Evolutionary conservation across 2,888 invertebrate genomes (phyloP).

Genomic region (Drosophila paranaensis): DNA sequence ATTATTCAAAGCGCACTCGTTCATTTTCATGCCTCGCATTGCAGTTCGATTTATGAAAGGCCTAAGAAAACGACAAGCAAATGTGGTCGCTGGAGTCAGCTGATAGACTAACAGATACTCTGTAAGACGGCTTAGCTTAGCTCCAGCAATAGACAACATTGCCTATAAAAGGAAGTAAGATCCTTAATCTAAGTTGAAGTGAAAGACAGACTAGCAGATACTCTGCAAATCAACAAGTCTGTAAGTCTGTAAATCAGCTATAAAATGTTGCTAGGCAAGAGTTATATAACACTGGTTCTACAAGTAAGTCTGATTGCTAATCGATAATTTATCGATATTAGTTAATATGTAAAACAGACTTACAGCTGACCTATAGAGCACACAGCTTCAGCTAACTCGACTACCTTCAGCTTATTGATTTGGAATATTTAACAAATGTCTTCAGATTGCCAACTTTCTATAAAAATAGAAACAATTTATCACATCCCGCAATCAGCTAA

Average conservation of each 20-base stretch:
- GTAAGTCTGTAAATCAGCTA: no score
- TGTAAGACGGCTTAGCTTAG: no score
- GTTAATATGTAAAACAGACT: no score
- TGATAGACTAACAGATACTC: not conserved
- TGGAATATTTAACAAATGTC: not conserved
- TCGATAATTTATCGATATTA: not conserved
- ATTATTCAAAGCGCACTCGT: constrained; percentile 67
- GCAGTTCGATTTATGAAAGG: constrained; percentile 41
- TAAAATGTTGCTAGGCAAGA: no score
- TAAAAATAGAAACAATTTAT: not conserved
- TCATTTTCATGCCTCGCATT: constrained; percentile 56
- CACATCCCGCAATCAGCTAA: not conserved
- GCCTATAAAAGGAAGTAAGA: no score
- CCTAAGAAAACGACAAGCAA: constrained; percentile 6
- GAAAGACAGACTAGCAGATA: not conserved
- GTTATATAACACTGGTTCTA: no score
- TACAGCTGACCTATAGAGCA: not conserved
- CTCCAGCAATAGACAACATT: no score
- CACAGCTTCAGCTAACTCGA: not conserved
- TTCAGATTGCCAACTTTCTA: not conserved
- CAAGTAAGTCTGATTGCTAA: no score
- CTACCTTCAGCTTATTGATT: not conserved
- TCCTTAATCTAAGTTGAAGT: no score
- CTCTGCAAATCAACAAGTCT: no score
- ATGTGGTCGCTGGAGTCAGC: not conserved